Base-by-base conservation (phyloP, 2,797 vertebrate genomes). In the Apogon hyalosoma region DNA sequence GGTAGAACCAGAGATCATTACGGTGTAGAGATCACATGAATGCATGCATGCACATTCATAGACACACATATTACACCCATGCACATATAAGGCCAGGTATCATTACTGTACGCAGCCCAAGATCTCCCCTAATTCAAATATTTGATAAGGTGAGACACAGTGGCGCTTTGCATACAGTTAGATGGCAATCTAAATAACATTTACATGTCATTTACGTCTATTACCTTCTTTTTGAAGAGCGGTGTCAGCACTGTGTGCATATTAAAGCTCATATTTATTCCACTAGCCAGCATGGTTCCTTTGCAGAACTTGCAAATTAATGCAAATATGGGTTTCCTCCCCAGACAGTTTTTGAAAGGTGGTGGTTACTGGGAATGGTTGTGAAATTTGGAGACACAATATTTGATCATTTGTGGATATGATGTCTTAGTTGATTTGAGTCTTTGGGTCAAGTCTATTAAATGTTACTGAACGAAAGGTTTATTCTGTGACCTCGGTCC, bases 131-230 rank as follows among this genome's bases (percentile, higher is more conserved):
- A 84, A 82, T 76, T 79, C 83, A 87, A 84, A 86, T 84, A 86
- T 88, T 82, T 88, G 86, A 86, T 81, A 79, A 86, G 83, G 73
- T 45, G 58, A 83, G 82, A 82, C 83, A 76, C 58, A 67, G 64
- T n/a, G 50, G 78, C 80, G 74, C 64, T 87, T 83, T 88, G 83
- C 77, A 90, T 85, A 79, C 48, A 73, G 75, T 91, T 90, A 88
- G 79, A 86, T 72, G 71, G 87, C 82, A 89, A 91, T 92, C 85
- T 90, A 88, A 92, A 92, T 91, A 87, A 63, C 82, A 91, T 90
- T 89, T 88, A 84, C 89, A 90, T 93, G 74, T 90, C 69, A 89
- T 91, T 90, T 92, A 83, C 66, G 79, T 79, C 87, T 82, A 78
- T 88, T 89, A 83, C 69, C 59, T 76, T 82, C 58, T 74, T 61